Evolutionary conservation across 2,888 invertebrate species (phyloP).

Genomic region (Melolontha melolontha): DNA sequence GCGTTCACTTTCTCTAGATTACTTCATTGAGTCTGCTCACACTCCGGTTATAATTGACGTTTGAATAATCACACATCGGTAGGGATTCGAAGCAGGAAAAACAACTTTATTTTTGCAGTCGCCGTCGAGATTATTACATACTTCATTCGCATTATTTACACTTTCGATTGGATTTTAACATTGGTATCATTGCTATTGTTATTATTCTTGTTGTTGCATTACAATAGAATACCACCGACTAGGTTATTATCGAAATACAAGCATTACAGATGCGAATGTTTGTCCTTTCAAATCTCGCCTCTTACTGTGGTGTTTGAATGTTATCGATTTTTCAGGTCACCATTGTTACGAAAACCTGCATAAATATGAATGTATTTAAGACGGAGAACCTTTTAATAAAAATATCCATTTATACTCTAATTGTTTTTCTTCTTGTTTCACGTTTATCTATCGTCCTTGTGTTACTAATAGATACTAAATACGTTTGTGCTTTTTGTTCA

Average conservation of each 20-base stretch:
- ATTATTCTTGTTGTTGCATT: neutral
- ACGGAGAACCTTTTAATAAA: no score
- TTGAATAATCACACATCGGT: slow-evolving; percentile 27
- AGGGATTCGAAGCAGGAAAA: slow-evolving; percentile 6
- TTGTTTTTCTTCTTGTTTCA: no score
- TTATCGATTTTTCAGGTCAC: slow-evolving; percentile 9
- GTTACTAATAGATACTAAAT: no score
- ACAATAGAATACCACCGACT: slow-evolving; percentile 16
- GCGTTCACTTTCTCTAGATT: slow-evolving; percentile 20
- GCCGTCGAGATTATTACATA: neutral
- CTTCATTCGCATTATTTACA: neutral
- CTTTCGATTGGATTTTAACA: slow-evolving; percentile 27
- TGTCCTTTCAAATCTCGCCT: neutral
- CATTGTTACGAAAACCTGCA: neutral
- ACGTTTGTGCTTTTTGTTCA: no score
- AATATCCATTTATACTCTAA: no score
- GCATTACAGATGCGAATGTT: neutral
- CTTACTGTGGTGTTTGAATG: slow-evolving; percentile 7
- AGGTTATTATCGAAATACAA: neutral
- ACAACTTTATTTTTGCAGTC: slow-evolving; percentile 2
- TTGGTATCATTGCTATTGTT: neutral
- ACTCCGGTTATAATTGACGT: slow-evolving; percentile 11
- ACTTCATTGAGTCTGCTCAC: neutral
- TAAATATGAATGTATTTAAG: neutral
- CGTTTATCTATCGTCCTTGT: no score